A percentile compares a stretch with the other conserved stretches of the same genome.
These are phyloP conservation scores for Scaptomyza reducta DNA, from an alignment of 2,888 invertebrate genomes.

Conservation along the genomic window DNA sequence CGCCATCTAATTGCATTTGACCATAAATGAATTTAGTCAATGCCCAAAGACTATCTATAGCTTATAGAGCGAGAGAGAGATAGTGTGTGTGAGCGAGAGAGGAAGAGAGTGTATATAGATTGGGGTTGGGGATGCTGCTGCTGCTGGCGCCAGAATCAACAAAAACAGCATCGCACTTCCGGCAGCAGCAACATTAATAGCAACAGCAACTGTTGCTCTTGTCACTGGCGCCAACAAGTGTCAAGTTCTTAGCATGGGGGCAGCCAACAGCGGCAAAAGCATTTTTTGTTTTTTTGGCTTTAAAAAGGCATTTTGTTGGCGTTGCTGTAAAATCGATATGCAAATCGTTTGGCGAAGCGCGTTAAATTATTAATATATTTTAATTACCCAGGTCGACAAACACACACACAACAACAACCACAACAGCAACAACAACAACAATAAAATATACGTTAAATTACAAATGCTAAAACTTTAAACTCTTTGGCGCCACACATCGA, in stretches of 20 bases:
- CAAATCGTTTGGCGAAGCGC: slow-evolving; percentile 54
- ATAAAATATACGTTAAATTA: slow-evolving; percentile 51
- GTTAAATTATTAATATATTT: slow-evolving; percentile 79
- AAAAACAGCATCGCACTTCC: slow-evolving; percentile 53
- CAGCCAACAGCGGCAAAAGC: slow-evolving; percentile 15
- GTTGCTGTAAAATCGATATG: slow-evolving; percentile 43
- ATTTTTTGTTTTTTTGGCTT: slow-evolving; percentile 29
- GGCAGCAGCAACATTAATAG: slow-evolving; percentile 63
- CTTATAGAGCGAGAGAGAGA: slow-evolving; percentile 12
- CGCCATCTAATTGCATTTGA: slow-evolving; percentile 68
- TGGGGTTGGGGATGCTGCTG: background rate
- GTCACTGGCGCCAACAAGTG: slow-evolving; percentile 76
- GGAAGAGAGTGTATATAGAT: background rate
- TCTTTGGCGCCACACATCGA: slow-evolving; percentile 74
- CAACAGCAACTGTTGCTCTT: slow-evolving; percentile 28
- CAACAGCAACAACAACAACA: background rate
- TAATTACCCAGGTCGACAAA: slow-evolving; percentile 54
- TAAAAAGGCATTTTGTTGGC: slow-evolving; percentile 25
- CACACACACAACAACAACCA: background rate
- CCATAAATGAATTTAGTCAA: slow-evolving; percentile 60
- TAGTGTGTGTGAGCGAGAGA: background rate
- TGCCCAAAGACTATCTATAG: slow-evolving; percentile 40
- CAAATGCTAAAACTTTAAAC: slow-evolving; percentile 74
- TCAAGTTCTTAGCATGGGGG: slow-evolving; percentile 59
- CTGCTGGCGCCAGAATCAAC: slow-evolving; percentile 36